These are phyloP conservation scores for Rhodophaea formosa DNA, from an alignment of 2,888 invertebrate species.

Conservation along the genomic window DNA sequence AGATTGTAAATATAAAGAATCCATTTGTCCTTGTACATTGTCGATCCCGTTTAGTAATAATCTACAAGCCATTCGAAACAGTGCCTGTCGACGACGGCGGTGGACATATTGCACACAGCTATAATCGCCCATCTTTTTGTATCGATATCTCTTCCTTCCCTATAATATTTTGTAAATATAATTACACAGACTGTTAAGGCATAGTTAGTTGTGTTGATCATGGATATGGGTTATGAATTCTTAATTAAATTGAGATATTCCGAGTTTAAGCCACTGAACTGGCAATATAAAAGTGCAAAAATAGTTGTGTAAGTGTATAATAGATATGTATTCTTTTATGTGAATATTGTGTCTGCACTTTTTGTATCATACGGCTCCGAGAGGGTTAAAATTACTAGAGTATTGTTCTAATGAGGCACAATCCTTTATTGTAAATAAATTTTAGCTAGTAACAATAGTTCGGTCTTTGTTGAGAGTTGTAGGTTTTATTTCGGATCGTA, in stretches of 20 bases:
- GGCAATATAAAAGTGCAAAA: conserved; percentile 80
- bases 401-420: conserved; percentile 73
- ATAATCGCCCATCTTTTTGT: conserved; percentile 55
- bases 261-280: conserved; percentile 77
- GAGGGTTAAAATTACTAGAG: conserved; percentile 64
- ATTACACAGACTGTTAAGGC: conserved; percentile 51
- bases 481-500: conserved; percentile 36
- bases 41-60: conserved; percentile 47
- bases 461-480: conserved; percentile 53
- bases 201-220: conserved; percentile 58
- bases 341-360: conserved; percentile 76
- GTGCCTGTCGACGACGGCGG: conserved; percentile 36
- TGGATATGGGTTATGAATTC: conserved; percentile 71
- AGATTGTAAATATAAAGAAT: conserved; percentile 46
- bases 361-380: conserved; percentile 69
- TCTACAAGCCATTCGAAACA: conserved; percentile 48
- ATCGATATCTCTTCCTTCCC: conserved; percentile 65
- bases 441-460: conserved; percentile 67
- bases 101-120: conserved; percentile 36
- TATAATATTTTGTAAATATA: conserved; percentile 66
- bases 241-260: conserved; percentile 79
- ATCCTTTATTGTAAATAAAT: conserved; percentile 76
- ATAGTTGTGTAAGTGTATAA: conserved; percentile 73
- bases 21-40: conserved; percentile 44
- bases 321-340: conserved; percentile 72